These are phyloP conservation scores for Stylophora pistillata DNA, from an alignment of 64 coral and sea anemone species.

Conservation along the genomic window DNA sequence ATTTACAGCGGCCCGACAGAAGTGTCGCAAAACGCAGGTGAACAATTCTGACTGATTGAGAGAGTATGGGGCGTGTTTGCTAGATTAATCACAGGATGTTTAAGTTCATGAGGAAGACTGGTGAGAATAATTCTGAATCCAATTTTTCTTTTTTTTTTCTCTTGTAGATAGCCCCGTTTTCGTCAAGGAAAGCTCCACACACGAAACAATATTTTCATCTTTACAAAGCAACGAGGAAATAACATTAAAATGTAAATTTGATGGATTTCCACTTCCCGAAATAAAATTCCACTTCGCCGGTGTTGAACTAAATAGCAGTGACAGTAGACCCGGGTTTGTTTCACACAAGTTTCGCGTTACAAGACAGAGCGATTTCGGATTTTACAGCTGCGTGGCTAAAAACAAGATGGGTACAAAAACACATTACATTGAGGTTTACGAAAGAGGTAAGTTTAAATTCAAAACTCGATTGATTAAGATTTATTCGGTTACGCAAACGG, in stretches of 20 bases:
- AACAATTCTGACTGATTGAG: too few species aligned
- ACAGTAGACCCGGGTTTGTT: neutral
- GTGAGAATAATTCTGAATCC: neutral
- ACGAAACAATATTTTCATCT: slow-evolving; percentile 28
- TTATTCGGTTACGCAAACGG: too few species aligned
- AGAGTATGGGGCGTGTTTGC: too few species aligned
- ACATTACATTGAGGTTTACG: slow-evolving; percentile 52
- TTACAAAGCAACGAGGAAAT: slow-evolving; percentile 7
- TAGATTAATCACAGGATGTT: too few species aligned
- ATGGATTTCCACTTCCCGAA: slow-evolving; percentile 39
- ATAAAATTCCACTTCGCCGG: slow-evolving; percentile 36
- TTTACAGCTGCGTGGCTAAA: slow-evolving; percentile 51
- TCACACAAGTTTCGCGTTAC: slow-evolving; percentile 35
- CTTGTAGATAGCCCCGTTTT: slow-evolving; percentile 58
- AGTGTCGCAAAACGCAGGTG: too few species aligned
- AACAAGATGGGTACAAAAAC: slow-evolving; percentile 35
- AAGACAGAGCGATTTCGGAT: slow-evolving; percentile 52
- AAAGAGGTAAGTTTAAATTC: slow-evolving; percentile 17
- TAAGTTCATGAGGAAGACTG: too few species aligned
- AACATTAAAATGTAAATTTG: slow-evolving; percentile 52
- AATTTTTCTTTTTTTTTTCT: neutral
- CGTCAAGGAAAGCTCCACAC: slow-evolving; percentile 12
- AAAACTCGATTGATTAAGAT: too few species aligned
- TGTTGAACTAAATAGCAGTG: slow-evolving; percentile 8
- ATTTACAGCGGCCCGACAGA: too few species aligned